A percentile compares a stretch with the other conserved stretches of the same genome.
Conservation (phyloP, 2,888 invertebrate genomes). For the Pristionchus maxplancki region DNA sequence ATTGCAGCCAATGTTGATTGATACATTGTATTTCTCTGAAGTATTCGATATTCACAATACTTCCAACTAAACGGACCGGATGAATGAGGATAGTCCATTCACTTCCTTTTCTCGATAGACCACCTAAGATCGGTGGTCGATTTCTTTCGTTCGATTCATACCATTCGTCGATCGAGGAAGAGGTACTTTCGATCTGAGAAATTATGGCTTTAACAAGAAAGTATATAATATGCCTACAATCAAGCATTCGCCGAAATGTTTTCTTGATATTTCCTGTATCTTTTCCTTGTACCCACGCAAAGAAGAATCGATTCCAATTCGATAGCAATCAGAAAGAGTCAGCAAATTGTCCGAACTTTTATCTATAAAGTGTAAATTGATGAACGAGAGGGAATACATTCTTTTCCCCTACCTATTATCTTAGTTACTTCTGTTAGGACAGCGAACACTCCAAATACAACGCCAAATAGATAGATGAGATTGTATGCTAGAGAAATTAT, state of each 20-base stretch:
- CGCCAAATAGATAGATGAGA: not conserved
- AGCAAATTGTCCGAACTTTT: not conserved
- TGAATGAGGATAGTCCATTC: slow-evolving; percentile 1
- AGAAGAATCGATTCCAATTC: not conserved
- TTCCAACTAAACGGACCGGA: not conserved
- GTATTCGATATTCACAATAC: not conserved
- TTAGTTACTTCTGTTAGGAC: not conserved
- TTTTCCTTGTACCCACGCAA: not conserved
- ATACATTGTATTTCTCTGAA: not conserved
- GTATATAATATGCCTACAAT: not conserved
- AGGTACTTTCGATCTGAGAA: not conserved
- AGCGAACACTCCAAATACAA: not conserved
- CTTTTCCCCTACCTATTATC: not conserved
- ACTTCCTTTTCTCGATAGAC: not conserved
- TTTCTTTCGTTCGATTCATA: not conserved
- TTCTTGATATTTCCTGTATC: not conserved
- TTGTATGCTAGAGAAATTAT: not conserved
- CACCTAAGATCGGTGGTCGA: not conserved
- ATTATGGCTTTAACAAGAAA: not conserved
- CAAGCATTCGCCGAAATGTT: not conserved
- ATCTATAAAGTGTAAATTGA: not conserved
- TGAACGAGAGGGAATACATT: not conserved
- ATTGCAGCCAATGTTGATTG: not conserved
- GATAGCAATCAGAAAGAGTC: slow-evolving; percentile 9
- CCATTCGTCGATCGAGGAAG: not conserved